phyloP scores from a whole-genome alignment of 2,888 invertebrate genomes.

The Nemapogon koenigi region DNA sequence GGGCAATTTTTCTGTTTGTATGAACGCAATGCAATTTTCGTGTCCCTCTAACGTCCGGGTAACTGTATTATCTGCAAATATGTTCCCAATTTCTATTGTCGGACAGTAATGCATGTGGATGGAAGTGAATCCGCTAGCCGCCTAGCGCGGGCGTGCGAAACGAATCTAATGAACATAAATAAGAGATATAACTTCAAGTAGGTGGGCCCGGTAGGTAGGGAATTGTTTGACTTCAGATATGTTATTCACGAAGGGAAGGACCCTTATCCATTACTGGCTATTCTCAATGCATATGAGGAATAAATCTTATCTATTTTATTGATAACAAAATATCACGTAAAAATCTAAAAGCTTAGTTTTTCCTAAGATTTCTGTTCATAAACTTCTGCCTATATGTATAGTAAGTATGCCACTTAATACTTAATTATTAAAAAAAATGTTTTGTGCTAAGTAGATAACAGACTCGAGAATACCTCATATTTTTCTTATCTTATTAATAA shows the following conservation, averaged over 20 bases:
- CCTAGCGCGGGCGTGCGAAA: constrained; percentile 21
- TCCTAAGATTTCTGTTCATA: no score
- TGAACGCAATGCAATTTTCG: constrained; percentile 40
- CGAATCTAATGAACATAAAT: constrained; percentile 55
- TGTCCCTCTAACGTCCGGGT: constrained; percentile 37
- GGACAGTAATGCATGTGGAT: constrained; percentile 34
- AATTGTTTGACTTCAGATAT: constrained; percentile 20
- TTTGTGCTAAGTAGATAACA: no score
- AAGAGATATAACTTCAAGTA: constrained; percentile 40
- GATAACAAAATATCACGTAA: no score
- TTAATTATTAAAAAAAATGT: no score
- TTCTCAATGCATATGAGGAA: constrained; percentile 1
- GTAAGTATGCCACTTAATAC: no score
- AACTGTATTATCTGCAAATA: constrained; percentile 61
- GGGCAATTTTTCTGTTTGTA: constrained; percentile 59
- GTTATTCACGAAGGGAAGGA: constrained; percentile 22
- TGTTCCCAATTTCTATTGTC: constrained; percentile 62
- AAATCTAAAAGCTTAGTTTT: no score
- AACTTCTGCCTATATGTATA: no score
- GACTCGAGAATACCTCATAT: no score
- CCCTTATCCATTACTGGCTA: constrained; percentile 12
- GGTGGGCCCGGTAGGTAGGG: constrained; percentile 19
- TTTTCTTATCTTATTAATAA: no score
- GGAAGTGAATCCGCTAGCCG: constrained; percentile 20
- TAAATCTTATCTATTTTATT: no score